These are phyloP conservation scores for Molossus molossus DNA, from an alignment of 2,797 vertebrate species.

Conservation along the genomic window DNA sequence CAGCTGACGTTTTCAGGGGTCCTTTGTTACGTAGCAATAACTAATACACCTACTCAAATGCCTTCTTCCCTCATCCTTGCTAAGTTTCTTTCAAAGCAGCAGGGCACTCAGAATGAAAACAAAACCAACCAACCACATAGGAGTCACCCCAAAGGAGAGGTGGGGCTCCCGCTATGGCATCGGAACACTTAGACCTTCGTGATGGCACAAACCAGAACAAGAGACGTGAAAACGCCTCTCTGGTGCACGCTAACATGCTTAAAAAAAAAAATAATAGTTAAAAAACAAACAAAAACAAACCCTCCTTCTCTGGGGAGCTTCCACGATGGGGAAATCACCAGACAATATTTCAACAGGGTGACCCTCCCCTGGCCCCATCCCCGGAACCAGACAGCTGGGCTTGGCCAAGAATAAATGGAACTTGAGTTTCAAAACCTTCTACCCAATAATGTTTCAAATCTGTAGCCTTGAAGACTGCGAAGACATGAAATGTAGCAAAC, in stretches of 20 bases:
- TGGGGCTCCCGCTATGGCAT: not conserved
- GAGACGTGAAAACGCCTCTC: not conserved
- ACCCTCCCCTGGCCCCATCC: not conserved
- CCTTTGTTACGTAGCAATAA: not conserved
- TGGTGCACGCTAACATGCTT: not conserved
- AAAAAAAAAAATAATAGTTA: not conserved
- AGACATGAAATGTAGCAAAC: constrained; percentile 72
- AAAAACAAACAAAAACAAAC: not conserved
- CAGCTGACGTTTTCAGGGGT: too few relatives aligned
- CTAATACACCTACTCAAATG: not conserved
- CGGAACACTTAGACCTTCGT: not conserved
- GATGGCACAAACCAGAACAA: not conserved
- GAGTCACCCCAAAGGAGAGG: not conserved
- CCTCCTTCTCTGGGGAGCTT: not conserved
- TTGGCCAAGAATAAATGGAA: constrained; percentile 72
- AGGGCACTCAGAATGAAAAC: not conserved
- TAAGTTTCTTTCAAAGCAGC: constrained; percentile 4
- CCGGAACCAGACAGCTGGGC: not conserved
- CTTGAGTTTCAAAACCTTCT: constrained; percentile 75
- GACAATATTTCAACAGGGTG: constrained; percentile 72
- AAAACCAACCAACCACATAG: not conserved
- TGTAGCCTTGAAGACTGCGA: constrained; percentile 61
- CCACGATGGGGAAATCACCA: constrained; percentile 63
- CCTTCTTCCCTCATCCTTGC: not conserved
- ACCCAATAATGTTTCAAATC: constrained; percentile 55